Percentiles rank a stretch among this genome's conserved stretches.
phyloP scores from a whole-genome alignment of 2,113 vertebrate genomes.

The Mus musculus region DNA sequence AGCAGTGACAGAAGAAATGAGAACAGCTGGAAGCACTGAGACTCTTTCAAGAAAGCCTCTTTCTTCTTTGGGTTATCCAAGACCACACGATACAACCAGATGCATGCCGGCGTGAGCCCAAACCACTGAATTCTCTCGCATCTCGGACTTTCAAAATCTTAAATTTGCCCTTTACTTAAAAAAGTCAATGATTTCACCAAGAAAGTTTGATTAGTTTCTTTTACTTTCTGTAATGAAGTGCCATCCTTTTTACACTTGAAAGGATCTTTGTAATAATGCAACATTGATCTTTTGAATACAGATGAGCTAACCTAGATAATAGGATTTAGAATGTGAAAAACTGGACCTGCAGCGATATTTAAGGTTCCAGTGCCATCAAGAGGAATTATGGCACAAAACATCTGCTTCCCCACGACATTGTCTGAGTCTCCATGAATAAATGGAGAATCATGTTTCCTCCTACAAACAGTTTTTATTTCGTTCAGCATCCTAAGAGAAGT shows the following conservation, averaged over 20 bases:
- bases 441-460: not conserved
- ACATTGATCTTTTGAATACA: slow-evolving; percentile 94
- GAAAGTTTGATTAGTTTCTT: slow-evolving; percentile 94
- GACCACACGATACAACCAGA: slow-evolving; percentile 65
- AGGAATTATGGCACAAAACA: slow-evolving; percentile 81
- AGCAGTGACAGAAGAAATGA: slow-evolving; percentile 30
- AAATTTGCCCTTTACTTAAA: slow-evolving; percentile 93
- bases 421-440: slow-evolving; percentile 5
- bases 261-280: slow-evolving; percentile 94
- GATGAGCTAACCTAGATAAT: slow-evolving; percentile 93
- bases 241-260: slow-evolving; percentile 94
- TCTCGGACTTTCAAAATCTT: slow-evolving; percentile 90
- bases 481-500: slow-evolving; percentile 52
- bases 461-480: slow-evolving; percentile 9
- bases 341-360: slow-evolving; percentile 64
- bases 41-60: slow-evolving; percentile 71
- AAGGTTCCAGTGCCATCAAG: slow-evolving; percentile 88
- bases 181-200: slow-evolving; percentile 93
- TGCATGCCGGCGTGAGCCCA: slow-evolving; percentile 75
- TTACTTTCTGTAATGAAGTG: slow-evolving; percentile 94
- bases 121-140: slow-evolving; percentile 80
- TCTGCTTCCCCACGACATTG: slow-evolving; percentile 34
- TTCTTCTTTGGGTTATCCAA: slow-evolving; percentile 79
- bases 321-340: slow-evolving; percentile 86
- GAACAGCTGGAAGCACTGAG: slow-evolving; percentile 54